Conservation (phyloP, 2,888 invertebrate species). For the Cephalotes varians region DNA sequence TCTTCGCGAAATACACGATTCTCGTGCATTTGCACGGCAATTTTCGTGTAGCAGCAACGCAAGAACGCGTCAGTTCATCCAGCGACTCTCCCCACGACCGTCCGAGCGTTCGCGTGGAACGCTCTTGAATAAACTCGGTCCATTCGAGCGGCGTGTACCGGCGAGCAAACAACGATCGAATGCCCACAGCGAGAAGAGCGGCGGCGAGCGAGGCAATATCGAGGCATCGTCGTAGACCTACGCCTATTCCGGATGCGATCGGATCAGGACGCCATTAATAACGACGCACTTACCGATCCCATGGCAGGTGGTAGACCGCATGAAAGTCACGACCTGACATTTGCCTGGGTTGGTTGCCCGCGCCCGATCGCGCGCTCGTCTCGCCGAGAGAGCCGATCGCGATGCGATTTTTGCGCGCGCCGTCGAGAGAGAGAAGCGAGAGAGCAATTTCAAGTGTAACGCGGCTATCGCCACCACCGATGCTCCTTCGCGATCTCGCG, state of each 20-base stretch:
- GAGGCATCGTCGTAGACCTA: conserved; percentile 71
- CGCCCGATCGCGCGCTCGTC: conserved; percentile 76
- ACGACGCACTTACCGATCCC: conserved; percentile 83
- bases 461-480: conserved; percentile 63
- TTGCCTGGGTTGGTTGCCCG: conserved; percentile 80
- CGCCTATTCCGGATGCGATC: conserved; percentile 83
- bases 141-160: conserved; percentile 40
- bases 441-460: conserved; percentile 78
- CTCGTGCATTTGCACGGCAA: not conserved
- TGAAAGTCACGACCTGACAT: conserved; percentile 85
- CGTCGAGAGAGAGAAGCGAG: conserved; percentile 59
- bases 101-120: conserved; percentile 7
- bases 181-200: conserved; percentile 50
- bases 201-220: conserved; percentile 45
- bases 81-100: not conserved
- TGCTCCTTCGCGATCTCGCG: conserved; percentile 54
- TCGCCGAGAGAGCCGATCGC: conserved; percentile 76
- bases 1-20: not conserved
- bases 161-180: conserved; percentile 53
- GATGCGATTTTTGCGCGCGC: conserved; percentile 78
- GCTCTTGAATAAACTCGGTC: conserved; percentile 48
- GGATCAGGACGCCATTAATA: conserved; percentile 82
- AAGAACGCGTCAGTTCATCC: not conserved
- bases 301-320: conserved; percentile 84
- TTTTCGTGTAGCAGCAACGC: conserved; percentile 3